A percentile compares a stretch with the other conserved stretches of the same genome.
These are phyloP conservation scores for Nasonia giraulti DNA, from an alignment of 1,140 invertebrate genomes.

Conservation along the genomic window DNA sequence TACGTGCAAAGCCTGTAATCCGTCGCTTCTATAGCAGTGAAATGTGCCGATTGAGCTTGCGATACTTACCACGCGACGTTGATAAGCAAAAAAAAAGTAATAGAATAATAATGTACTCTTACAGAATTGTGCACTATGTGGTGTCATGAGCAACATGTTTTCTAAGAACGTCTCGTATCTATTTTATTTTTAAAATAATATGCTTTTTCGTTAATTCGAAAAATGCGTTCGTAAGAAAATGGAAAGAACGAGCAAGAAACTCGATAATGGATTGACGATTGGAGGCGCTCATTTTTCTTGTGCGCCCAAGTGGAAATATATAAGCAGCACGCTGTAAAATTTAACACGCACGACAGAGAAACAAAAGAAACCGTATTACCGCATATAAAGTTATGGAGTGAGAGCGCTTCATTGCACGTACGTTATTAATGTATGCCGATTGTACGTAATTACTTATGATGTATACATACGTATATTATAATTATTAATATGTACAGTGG, in stretches of 20 bases:
- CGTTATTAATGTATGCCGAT: conserved; percentile 22
- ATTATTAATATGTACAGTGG: conserved; percentile 18
- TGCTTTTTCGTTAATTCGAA: not conserved
- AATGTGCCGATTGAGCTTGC: conserved; percentile 34
- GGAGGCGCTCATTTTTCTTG: not conserved
- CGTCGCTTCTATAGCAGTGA: conserved; percentile 27
- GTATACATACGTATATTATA: conserved; percentile 24
- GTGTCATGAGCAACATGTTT: not conserved
- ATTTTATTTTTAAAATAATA: conserved; percentile 26
- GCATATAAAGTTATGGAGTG: not conserved
- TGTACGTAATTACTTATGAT: conserved; percentile 15
- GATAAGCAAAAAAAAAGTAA: conserved; percentile 20
- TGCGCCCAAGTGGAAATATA: not conserved
- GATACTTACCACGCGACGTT: conserved; percentile 9
- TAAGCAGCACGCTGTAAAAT: conserved; percentile 15
- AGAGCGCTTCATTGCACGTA: conserved; percentile 5
- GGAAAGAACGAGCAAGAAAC: not conserved
- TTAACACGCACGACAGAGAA: conserved; percentile 2
- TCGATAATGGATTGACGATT: not conserved
- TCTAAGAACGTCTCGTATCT: conserved; percentile 28
- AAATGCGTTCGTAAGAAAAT: not conserved
- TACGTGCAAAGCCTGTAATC: conserved; percentile 28
- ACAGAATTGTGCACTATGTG: not conserved
- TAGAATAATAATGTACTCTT: conserved; percentile 25
- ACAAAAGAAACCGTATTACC: not conserved